Percentiles rank a stretch among this genome's conserved stretches.
Evolutionary conservation across 2,113 vertebrate species (phyloP).

Genomic region (Chaetorhynchus papuensis): DNA sequence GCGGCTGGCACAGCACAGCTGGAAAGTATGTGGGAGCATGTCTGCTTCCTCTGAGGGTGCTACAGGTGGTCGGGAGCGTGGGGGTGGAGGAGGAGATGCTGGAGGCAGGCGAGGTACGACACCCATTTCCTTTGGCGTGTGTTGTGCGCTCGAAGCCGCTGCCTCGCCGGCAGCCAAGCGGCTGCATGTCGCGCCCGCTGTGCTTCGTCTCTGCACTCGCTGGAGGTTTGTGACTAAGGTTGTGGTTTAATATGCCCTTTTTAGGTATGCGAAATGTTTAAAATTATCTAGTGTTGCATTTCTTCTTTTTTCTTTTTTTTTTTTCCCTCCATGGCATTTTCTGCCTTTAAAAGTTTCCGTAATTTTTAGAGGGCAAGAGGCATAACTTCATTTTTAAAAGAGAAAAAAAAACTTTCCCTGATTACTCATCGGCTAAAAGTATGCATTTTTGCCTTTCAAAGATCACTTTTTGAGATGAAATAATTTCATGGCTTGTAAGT

Average conservation of each 20-base stretch:
- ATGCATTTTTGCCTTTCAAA: background rate
- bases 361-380: background rate
- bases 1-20: slow-evolving; percentile 57
- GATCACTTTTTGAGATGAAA: background rate
- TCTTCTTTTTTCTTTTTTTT: background rate
- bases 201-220: slow-evolving; percentile 40
- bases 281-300: slow-evolving; percentile 41
- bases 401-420: background rate
- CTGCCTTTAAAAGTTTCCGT: slow-evolving; percentile 26
- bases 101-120: slow-evolving; percentile 64
- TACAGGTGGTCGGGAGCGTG: slow-evolving; percentile 81
- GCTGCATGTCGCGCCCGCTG: slow-evolving; percentile 52
- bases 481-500: background rate
- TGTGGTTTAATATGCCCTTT: slow-evolving; percentile 71
- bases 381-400: background rate
- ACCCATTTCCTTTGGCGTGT: slow-evolving; percentile 82
- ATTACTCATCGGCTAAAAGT: background rate
- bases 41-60: slow-evolving; percentile 83
- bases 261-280: slow-evolving; percentile 57
- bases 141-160: slow-evolving; percentile 53
- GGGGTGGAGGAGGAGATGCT: slow-evolving; percentile 60
- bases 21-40: slow-evolving; percentile 73
- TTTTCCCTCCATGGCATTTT: background rate
- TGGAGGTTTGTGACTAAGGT: slow-evolving; percentile 71
- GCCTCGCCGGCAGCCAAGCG: slow-evolving; percentile 32